A percentile compares a stretch with the other conserved stretches of the same genome.
These are phyloP conservation scores for Pelobates cultripes DNA, from an alignment of 2,797 vertebrate species.

Conservation along the genomic window DNA sequence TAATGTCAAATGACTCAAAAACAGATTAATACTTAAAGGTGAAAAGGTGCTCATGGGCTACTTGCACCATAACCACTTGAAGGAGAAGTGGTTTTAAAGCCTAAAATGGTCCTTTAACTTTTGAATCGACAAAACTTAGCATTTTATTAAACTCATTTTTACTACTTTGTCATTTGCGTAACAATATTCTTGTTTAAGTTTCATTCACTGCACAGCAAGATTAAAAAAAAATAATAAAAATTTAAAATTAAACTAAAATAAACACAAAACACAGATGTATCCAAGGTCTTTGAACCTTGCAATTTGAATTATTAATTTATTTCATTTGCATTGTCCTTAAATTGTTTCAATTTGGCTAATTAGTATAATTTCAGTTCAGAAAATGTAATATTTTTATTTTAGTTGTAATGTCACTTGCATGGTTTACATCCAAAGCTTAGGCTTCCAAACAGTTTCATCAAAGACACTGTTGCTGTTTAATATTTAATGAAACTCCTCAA, in stretches of 20 bases:
- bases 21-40: too few relatives aligned
- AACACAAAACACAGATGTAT: neutral
- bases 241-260: neutral
- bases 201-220: neutral
- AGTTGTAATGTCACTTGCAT: constrained; percentile 30
- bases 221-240: neutral
- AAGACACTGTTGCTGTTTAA: constrained; percentile 41
- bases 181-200: neutral
- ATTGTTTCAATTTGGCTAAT: neutral
- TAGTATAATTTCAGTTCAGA: neutral
- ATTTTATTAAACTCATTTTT: constrained; percentile 5
- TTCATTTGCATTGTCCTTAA: neutral
- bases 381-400: constrained; percentile 8
- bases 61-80: too few relatives aligned
- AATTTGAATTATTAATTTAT: too few relatives aligned
- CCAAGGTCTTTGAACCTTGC: too few relatives aligned
- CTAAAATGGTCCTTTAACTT: neutral
- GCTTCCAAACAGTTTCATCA: constrained; percentile 40
- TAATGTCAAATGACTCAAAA: too few relatives aligned
- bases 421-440: neutral
- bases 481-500: constrained; percentile 48
- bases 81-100: too few relatives aligned
- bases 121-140: neutral
- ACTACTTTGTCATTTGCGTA: neutral
- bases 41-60: too few relatives aligned